Base-by-base conservation (phyloP, 2,888 invertebrate genomes). In the Erpobdella octoculata region DNA sequence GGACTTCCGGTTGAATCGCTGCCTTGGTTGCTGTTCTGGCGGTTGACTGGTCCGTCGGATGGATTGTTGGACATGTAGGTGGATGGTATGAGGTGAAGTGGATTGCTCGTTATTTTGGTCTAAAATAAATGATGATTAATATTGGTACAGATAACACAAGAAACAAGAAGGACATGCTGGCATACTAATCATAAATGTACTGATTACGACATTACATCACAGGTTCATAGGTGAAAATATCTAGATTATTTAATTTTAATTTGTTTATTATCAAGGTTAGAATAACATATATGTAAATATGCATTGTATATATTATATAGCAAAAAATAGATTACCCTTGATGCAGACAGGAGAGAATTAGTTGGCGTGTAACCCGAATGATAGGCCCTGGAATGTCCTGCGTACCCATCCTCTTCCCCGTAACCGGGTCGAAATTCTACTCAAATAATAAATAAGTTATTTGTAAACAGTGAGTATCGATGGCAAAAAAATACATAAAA, bases 301-400 rank as follows among this genome's bases (percentile, higher is more conserved):
- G n/a, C n/a, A n/a, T n/a, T n/a, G n/a, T n/a, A n/a, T n/a, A n/a
- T n/a, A n/a, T n/a, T n/a, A n/a, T n/a, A n/a, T n/a, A n/a, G n/a
- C n/a, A n/a, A n/a, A n/a, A n/a, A n/a, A n/a, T n/a, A n/a, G n/a
- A n/a, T 8, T 33, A 69, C 69, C 35, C 48, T 69, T 3, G 69
- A 46, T 35, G 69, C 69, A 33, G 38, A 41, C 35, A 69, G 35
- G 12, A 62, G 37, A 6, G 70, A 62, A 21, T 28, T 62, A 31
- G 70, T 70, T 6, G 61, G 62, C 8, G 70, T 64, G 38, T 61
- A 48, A 46, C 21, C 33, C 58, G 25, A 21, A 21, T 72, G 66
- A 28, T 66, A 66, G 9, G 28, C 58, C n/a, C 76, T 48, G 41
- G 74, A 46, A 38, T 76, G 74, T n/a, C 74, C 72, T 3, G 74